phyloP scores from a whole-genome alignment of 2,888 invertebrate species.

The Phaedon cochleariae region DNA sequence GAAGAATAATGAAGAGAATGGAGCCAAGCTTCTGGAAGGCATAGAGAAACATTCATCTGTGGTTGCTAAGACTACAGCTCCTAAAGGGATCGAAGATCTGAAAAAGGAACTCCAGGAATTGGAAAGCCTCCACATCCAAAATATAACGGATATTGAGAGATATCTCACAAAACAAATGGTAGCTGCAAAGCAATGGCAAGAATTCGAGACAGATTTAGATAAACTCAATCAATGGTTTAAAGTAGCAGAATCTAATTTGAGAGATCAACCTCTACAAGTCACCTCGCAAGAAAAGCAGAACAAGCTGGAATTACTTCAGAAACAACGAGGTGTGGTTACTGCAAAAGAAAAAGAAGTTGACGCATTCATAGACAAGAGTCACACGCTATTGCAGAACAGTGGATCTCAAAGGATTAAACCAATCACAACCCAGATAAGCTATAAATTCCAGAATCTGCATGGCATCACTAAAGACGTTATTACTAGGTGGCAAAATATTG shows the following conservation, averaged over 20 bases:
- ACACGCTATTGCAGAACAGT: constrained; percentile 82
- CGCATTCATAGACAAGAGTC: constrained; percentile 88
- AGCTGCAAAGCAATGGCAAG: constrained; percentile 83
- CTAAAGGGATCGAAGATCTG: constrained; percentile 77
- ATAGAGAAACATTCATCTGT: constrained; percentile 72
- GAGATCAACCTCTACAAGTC: constrained; percentile 85
- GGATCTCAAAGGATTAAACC: constrained; percentile 87
- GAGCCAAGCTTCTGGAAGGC: constrained; percentile 71
- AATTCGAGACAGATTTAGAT: constrained; percentile 85
- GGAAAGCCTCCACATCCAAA: constrained; percentile 72
- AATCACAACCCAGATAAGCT: constrained; percentile 88
- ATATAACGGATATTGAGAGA: constrained; percentile 70
- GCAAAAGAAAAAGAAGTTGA: constrained; percentile 87
- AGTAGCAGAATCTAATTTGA: constrained; percentile 81
- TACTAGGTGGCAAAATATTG: constrained; percentile 83
- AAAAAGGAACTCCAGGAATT: constrained; percentile 77
- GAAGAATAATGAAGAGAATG: constrained; percentile 70
- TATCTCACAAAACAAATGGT: constrained; percentile 70
- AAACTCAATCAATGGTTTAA: constrained; percentile 87
- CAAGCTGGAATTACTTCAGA: constrained; percentile 76
- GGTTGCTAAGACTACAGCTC: constrained; percentile 82
- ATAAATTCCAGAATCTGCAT: constrained; percentile 75
- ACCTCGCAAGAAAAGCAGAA: constrained; percentile 82
- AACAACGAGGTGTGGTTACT: constrained; percentile 78
- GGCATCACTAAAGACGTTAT: constrained; percentile 86